Base-by-base conservation (phyloP, 2,113 vertebrate species). In the Ctenomys sociabilis region DNA sequence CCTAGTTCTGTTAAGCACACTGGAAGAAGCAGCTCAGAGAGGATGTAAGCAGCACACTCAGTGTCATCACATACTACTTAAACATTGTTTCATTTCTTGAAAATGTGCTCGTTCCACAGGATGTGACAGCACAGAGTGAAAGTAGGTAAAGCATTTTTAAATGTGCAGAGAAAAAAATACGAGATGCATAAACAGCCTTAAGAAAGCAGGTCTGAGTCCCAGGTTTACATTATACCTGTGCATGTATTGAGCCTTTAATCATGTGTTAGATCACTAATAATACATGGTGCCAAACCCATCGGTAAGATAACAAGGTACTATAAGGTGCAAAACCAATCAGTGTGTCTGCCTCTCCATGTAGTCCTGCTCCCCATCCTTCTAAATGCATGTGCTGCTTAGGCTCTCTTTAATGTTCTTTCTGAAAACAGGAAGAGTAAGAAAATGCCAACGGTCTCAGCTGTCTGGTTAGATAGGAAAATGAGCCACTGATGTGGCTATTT, bases 41-140 rank as follows among this genome's bases (percentile, higher is more conserved):
- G 43, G 54, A 52, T 72, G 37, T 77, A 19, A 90, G 21, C 54
- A 93, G 84, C 45, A 66, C 57, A 45, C 5, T 63, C 45, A 95
- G 21, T 5, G 59, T 45, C 45, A 40, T 61, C 49, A 32, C n/a
- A 43, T 52, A 32, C 21, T 92, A 7, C 35, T 54, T 88, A 54
- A 54, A 93, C 72, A 88, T 1, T 61, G 17, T 81, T 88, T 93
- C 52, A 85, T 88, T 94, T 45, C 49, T 91, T 88, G 37, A 88
- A 95, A 95, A 85, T 57, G 21, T 61, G 22, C 3, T 94, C 28
- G 91, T 92, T 86, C 40, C 19, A 68, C 2, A 61, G 11, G 4
- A 66, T 73, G 12, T 45, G 30, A 35, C 5, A 87, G 13, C 72
- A 66, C 9, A 88, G n/a, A 83, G 19, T 63, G 35, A 66, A 80